A percentile compares a stretch with the other conserved stretches of the same genome.
These are phyloP conservation scores for Myrmophylax atrothorax DNA, from an alignment of 2,113 vertebrate species.

Conservation along the genomic window DNA sequence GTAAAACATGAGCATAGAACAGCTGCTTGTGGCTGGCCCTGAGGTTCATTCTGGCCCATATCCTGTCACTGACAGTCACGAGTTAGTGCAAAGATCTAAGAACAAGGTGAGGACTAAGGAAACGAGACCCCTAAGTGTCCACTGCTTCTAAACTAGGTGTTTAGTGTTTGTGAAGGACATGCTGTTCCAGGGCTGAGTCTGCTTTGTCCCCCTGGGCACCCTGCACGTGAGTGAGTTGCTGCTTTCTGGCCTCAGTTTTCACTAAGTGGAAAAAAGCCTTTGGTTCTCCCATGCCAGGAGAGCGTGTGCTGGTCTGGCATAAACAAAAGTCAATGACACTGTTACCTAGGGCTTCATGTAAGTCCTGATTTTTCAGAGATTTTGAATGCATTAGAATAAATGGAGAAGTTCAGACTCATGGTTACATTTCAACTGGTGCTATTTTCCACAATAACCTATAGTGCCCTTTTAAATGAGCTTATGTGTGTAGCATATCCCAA, in stretches of 20 bases:
- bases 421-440: not conserved
- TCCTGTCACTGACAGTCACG: accelerated
- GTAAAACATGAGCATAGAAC: not conserved
- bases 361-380: not conserved
- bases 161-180: not conserved
- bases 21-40: not conserved
- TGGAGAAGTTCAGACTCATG: not conserved
- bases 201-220: not conserved
- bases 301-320: accelerated
- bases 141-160: not conserved
- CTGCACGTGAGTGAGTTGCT: accelerated
- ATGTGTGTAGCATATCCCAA: accelerated
- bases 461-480: not conserved
- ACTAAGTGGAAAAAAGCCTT: not conserved
- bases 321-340: no score
- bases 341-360: not conserved
- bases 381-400: not conserved
- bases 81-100: not conserved
- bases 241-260: not conserved
- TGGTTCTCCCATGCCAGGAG: not conserved
- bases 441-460: not conserved
- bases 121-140: not conserved
- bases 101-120: not conserved
- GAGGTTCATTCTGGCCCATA: accelerated
- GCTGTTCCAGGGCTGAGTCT: not conserved